Evolutionary conservation across 1,140 invertebrate species (phyloP), one percentile per base, ranked within the genome.

Genomic region (Sweltsa coloradensis): DNA sequence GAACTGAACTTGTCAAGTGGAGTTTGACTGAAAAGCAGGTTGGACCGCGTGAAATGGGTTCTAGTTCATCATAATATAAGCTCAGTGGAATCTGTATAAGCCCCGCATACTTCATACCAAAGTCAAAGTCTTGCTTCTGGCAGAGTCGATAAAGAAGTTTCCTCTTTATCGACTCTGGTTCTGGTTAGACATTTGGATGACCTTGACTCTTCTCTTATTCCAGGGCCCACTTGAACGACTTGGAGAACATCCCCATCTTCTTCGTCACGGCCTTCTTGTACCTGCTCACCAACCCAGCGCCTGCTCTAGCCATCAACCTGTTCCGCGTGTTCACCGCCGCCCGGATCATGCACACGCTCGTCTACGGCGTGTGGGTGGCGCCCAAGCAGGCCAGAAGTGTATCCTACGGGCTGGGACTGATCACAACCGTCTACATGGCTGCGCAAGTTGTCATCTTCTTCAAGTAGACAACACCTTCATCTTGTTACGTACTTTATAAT

Each of bases 171-270:
- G 11, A 5, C 5, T 21, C 22, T 7, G 23, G 34, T 45, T 18
- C 9, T 14, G 18, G 39, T 44, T n/a, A n/a, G n/a, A n/a, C n/a
- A n/a, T 45, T 47, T 52, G 45, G 34, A n/a, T n/a, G n/a, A n/a
- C n/a, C n/a, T n/a, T n/a, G n/a, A n/a, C n/a, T n/a, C 9, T 36
- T 16, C 21, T 19, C 21, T 46, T 13, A 16, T 64, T 62, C 3
- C 54, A 79, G 79, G 53, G 75, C 76, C 13, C 81, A 84, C 56
- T 60, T 70, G 42, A 84, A 83, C 55, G 81, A 84, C 55, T 52
- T 84, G 41, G 81, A 84, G 59, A 84, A 82, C 52, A 70, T 83
- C 47, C 57, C 76, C 7, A 67, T 75, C 3, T 83, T 81, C 65
- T 66, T 79, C 6, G 53, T 72, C 1, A 61, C 76, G 31, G 78